Percentiles rank a stretch among this genome's conserved stretches.
Evolutionary conservation across 2,113 vertebrate species (phyloP).

Genomic region (Proteles cristata): DNA sequence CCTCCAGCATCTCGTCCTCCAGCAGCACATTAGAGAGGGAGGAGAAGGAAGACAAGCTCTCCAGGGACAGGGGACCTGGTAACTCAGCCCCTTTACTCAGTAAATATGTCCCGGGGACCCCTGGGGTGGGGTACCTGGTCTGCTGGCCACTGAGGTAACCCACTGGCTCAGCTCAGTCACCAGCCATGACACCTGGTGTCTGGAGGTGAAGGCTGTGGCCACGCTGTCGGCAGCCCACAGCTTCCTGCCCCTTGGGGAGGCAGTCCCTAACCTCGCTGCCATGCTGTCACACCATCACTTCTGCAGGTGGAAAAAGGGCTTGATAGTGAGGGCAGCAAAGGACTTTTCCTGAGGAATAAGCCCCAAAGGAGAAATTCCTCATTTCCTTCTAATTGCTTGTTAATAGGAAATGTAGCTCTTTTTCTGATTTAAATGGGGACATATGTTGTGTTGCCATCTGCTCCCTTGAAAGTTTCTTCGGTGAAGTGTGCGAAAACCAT

Average conservation of each 20-base stretch:
- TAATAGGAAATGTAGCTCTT: neutral
- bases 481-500: neutral
- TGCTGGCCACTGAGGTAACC: neutral
- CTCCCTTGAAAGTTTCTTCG: neutral
- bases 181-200: neutral
- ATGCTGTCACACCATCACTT: neutral
- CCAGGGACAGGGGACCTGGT: slow-evolving; percentile 92
- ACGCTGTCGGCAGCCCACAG: neutral
- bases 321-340: neutral
- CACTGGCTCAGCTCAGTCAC: neutral
- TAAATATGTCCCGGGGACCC: neutral
- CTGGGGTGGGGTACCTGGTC: accelerated
- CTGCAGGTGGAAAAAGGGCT: neutral
- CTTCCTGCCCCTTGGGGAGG: neutral
- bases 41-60: slow-evolving; percentile 94
- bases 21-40: slow-evolving; percentile 99
- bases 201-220: neutral
- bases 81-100: slow-evolving; percentile 76
- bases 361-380: neutral
- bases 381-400: neutral
- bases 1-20: slow-evolving; percentile 98
- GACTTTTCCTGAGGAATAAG: neutral
- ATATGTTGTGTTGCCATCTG: neutral
- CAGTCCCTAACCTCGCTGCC: neutral
- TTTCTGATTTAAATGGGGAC: neutral